Percentiles rank a stretch among this genome's conserved stretches.
Evolutionary conservation across 2,888 invertebrate genomes (phyloP).

Genomic region (Chloromyia formosa): DNA sequence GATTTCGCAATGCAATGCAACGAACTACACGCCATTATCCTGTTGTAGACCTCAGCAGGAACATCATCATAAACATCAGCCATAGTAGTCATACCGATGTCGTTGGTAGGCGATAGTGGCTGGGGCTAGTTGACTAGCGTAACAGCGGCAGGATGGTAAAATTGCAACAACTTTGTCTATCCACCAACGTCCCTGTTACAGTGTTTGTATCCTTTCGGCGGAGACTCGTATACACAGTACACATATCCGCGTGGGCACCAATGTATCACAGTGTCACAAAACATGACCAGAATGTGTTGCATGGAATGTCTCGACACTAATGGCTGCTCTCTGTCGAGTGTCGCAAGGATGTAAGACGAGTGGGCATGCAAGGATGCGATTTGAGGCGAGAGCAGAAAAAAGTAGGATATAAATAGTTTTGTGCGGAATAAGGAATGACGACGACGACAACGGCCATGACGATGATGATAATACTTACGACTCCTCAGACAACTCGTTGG

Average conservation of each 20-base stretch:
- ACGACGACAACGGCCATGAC: background rate
- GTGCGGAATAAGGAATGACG: constrained; percentile 2
- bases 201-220: background rate
- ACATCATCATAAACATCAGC: too few relatives aligned
- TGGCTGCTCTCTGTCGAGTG: background rate
- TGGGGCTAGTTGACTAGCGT: too few relatives aligned
- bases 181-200: background rate
- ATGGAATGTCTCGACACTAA: constrained; percentile 41
- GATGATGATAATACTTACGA: constrained; percentile 26
- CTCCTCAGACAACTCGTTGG: background rate
- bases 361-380: background rate
- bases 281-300: constrained; percentile 44
- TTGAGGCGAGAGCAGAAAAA: background rate
- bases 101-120: too few relatives aligned
- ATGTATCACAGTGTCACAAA: constrained; percentile 40
- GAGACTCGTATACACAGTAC: background rate
- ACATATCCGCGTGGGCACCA: background rate
- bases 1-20: constrained; percentile 28
- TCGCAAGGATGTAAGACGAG: background rate
- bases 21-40: constrained; percentile 25
- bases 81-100: too few relatives aligned
- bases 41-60: constrained; percentile 17
- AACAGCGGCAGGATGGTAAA: constrained; percentile 1
- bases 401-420: constrained; percentile 39
- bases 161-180: constrained; percentile 16